Evolutionary conservation across 2,113 vertebrate species (phyloP), one percentile per base, ranked within the genome.

Genomic region (Rhizomys pruinosus): DNA sequence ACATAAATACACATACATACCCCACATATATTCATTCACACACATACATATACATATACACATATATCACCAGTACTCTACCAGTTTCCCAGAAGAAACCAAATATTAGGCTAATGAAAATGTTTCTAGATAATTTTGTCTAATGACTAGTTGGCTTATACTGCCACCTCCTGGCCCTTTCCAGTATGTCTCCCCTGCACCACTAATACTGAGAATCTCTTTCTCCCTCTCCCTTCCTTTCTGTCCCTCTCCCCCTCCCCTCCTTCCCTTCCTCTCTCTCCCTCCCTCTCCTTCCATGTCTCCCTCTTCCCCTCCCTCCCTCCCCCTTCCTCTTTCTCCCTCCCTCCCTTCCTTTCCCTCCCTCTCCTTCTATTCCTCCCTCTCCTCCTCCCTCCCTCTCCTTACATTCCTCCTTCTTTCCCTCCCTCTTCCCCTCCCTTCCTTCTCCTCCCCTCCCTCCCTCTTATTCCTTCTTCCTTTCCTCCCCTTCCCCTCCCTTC

Each of bases 131-230:
- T 23, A 16, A 9, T 66, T 55, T 37, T 63, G 63, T 47, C 52
- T 93, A 64, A 84, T 69, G 77, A 93, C 77, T 82, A 84, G 57
- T 44, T 77, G 87, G n/a, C 95, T 73, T 93, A 93, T 96, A 94
- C 92, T 91, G 96, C 97, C 94, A 96, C 91, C 93, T 97, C 23
- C 71, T 96, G 93, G 91, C 34, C 84, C 17, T 63, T 90, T 88
- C 61, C 5, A 23, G 68, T 84, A 95, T 13, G 57, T 93, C 85
- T 64, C 37, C 1, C 5, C 81, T 47, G 57, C 71, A 90, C 15
- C 23, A 20, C 39, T 20, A 32, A 44, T 4, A n/a, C 17, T 12
- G 32, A 72, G 4, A 42, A n/a, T 6, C 5, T 13, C 17, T 52
- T 22, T 11, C 23, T 44, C n/a, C 22, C 37, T 66, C n/a, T n/a